phyloP scores from a whole-genome alignment of 2,113 vertebrate species.

The Dolichotis patagonum region DNA sequence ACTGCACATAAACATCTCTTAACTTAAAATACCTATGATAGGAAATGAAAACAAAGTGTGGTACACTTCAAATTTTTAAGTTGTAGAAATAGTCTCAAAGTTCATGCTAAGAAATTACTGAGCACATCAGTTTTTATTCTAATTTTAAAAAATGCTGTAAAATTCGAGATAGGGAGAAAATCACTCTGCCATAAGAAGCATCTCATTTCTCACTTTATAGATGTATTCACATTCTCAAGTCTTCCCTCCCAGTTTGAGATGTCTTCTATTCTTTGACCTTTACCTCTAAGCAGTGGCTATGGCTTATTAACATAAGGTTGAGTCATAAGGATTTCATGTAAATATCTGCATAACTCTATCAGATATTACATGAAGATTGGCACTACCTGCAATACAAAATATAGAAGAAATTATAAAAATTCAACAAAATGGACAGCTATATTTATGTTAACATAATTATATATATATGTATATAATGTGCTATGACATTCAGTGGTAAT shows the following conservation, averaged over 20 bases:
- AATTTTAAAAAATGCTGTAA: background rate
- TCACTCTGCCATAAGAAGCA: background rate
- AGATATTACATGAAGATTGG: background rate
- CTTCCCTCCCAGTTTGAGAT: background rate
- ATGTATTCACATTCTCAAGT: background rate
- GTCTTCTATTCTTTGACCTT: background rate
- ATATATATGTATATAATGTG: background rate
- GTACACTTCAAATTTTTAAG: background rate
- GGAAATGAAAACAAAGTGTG: background rate
- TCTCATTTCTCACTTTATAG: background rate
- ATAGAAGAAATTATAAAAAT: constrained; percentile 55
- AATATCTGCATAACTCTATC: background rate
- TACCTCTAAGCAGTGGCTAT: background rate
- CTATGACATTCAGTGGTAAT: background rate
- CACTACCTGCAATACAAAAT: background rate
- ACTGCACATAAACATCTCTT: background rate
- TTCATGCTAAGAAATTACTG: constrained; percentile 33
- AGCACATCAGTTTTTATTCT: background rate
- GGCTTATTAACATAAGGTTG: background rate
- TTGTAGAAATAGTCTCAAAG: background rate
- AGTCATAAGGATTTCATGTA: background rate
- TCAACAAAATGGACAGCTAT: background rate
- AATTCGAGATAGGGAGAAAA: background rate
- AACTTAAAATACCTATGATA: background rate
- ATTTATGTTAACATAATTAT: background rate